Evolutionary conservation across 64 coral and sea anemone genomes (phyloP), one percentile per base, ranked within the genome.

Genomic region (Stylophora pistillata): DNA sequence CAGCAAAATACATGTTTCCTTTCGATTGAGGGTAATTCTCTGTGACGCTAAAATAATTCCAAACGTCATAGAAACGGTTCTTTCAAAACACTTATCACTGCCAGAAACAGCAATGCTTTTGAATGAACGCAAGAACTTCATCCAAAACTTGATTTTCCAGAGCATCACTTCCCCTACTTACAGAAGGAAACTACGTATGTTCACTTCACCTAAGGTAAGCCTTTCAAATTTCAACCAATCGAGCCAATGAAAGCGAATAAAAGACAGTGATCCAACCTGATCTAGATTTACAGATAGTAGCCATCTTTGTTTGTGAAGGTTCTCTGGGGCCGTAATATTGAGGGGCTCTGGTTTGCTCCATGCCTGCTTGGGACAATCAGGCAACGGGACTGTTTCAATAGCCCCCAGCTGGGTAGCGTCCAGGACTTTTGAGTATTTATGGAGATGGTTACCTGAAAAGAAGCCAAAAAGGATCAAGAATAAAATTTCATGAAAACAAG

Each of bases 361-460:
- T 10, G 74, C 75, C n/a, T 84, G 76, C 21, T 89, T 69, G 5
- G 90, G 87, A 64, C 96, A 98, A 15, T 74, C 73, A 14, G 93
- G 87, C 16, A 98, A 63, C 78, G 89, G 86, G 72, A 88, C 90
- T 63, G 96, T 82, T 28, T 93, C 93, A 16, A 91, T 83, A 30
- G 90, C 78, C 25, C 96, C 96, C 13, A 98, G 93, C 47, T 84
- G 88, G 0, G 90, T 76, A 25, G 72, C 28, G 30, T 98, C 93
- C 23, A 98, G 62, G 14, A 98, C 96, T 95, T 98, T 98, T 60
- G 96, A 98, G 78, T 98, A 98, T 66, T 92, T 94, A 64, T 95
- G 88, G 23, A 98, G 93, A 17, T 98, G 89, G 64, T 95, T 98
- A 32, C 96, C 96, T 98, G 69, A n/a, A n/a, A 14, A 26, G 7